These are phyloP conservation scores for Pristionchus arcanus DNA, from an alignment of 2,888 invertebrate species.

Conservation along the genomic window DNA sequence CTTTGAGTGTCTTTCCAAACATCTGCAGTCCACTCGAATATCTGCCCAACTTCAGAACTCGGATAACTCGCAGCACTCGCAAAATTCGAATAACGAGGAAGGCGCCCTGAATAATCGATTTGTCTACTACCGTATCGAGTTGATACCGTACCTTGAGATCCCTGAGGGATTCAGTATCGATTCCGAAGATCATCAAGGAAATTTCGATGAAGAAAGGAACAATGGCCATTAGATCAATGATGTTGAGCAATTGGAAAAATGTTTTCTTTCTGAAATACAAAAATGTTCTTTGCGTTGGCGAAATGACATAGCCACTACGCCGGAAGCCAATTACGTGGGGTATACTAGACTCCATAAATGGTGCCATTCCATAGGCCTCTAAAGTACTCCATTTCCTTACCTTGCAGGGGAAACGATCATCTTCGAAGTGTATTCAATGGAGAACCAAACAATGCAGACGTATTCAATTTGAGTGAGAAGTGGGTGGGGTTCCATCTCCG, in stretches of 20 bases:
- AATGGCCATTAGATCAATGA: slow-evolving; percentile 75
- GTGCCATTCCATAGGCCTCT: not conserved
- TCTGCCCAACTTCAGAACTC: slow-evolving; percentile 76
- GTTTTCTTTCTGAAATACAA: slow-evolving; percentile 58
- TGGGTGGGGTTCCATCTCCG: slow-evolving; percentile 73
- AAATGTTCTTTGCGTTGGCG: no score
- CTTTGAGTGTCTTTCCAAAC: slow-evolving; percentile 77
- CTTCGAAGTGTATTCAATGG: slow-evolving; percentile 69
- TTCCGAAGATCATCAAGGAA: slow-evolving; percentile 68
- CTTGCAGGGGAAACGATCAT: slow-evolving; percentile 52
- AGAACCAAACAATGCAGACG: slow-evolving; percentile 76
- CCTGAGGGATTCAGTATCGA: slow-evolving; percentile 73
- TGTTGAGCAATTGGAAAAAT: slow-evolving; percentile 72
- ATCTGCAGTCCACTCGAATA: slow-evolving; percentile 76
- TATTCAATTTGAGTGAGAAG: slow-evolving; percentile 70
- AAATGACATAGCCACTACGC: not conserved
- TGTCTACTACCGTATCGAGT: not conserved
- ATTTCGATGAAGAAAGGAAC: slow-evolving; percentile 76
- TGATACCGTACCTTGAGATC: slow-evolving; percentile 69
- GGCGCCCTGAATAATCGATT: slow-evolving; percentile 65
- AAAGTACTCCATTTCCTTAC: not conserved
- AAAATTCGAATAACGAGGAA: slow-evolving; percentile 76
- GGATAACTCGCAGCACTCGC: slow-evolving; percentile 75
- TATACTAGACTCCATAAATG: not conserved
- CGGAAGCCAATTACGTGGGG: not conserved